These are phyloP conservation scores for Sylvia borin DNA, from an alignment of 2,797 vertebrate genomes.

Conservation along the genomic window DNA sequence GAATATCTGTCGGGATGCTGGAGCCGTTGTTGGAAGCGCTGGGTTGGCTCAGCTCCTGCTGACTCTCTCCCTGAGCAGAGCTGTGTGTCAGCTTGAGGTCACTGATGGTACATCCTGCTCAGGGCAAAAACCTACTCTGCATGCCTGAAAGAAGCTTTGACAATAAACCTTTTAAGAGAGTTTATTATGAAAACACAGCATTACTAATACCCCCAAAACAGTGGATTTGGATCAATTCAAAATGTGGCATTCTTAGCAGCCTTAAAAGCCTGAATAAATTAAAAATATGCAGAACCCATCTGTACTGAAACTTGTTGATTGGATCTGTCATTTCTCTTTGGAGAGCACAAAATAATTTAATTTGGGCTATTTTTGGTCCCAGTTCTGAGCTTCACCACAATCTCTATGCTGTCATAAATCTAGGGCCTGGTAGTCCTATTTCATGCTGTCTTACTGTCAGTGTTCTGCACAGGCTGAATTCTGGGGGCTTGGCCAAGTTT, in stretches of 20 bases:
- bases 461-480: not conserved
- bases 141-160: conserved; percentile 49
- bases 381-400: not conserved
- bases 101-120: conserved; percentile 11
- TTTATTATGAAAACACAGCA: conserved; percentile 31
- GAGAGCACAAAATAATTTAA: not conserved
- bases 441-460: not conserved
- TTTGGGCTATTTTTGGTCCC: not conserved
- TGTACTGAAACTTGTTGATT: conserved; percentile 42
- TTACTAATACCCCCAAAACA: conserved; percentile 35
- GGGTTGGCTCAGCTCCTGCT: not conserved
- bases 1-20: not conserved
- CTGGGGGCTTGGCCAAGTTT: not conserved
- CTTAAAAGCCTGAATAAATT: conserved; percentile 45
- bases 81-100: not conserved
- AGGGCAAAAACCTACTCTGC: conserved; percentile 27
- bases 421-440: not conserved
- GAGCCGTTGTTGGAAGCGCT: not conserved
- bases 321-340: conserved; percentile 18
- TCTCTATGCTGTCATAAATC: not conserved
- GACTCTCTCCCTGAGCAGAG: not conserved
- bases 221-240: conserved; percentile 24
- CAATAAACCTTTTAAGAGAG: conserved; percentile 39
- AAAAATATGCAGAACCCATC: conserved; percentile 47
- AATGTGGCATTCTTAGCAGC: conserved; percentile 5